Conservation (phyloP, 2,888 invertebrate species). For the Leptarthrus brevirostris region DNA sequence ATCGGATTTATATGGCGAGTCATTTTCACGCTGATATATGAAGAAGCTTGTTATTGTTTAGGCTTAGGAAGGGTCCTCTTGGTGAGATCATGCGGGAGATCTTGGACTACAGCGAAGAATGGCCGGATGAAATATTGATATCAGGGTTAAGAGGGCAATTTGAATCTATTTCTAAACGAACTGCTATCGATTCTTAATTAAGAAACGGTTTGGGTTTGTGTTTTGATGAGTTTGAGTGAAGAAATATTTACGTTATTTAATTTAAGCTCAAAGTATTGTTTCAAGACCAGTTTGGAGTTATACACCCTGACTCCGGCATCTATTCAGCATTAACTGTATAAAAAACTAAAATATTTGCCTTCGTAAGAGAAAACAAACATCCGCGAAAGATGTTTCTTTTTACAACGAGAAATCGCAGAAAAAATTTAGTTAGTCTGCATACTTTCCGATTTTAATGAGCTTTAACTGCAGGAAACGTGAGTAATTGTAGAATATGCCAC, state of each 20-base stretch:
- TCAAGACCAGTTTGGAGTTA: no score
- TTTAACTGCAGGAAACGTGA: no score
- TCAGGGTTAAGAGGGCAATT: conserved; percentile 15
- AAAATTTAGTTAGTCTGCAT: no score
- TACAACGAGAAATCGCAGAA: no score
- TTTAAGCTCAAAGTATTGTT: no score
- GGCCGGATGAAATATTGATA: conserved; percentile 19
- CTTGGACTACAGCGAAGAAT: background rate
- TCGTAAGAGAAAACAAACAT: no score
- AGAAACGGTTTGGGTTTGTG: background rate
- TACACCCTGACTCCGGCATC: no score
- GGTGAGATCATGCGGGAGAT: background rate
- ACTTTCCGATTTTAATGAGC: no score
- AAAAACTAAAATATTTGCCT: no score
- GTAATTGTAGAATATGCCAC: no score
- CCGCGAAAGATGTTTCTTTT: no score
- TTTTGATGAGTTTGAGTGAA: background rate
- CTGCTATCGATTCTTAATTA: background rate
- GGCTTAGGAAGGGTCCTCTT: background rate
- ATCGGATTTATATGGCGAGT: background rate
- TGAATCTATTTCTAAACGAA: conserved; percentile 6
- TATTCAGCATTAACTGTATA: no score
- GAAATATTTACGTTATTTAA: background rate
- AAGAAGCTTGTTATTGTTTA: background rate
- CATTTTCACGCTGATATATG: background rate